phyloP scores from a whole-genome alignment of 2,113 vertebrate genomes.

The Podocnemis expansa region DNA sequence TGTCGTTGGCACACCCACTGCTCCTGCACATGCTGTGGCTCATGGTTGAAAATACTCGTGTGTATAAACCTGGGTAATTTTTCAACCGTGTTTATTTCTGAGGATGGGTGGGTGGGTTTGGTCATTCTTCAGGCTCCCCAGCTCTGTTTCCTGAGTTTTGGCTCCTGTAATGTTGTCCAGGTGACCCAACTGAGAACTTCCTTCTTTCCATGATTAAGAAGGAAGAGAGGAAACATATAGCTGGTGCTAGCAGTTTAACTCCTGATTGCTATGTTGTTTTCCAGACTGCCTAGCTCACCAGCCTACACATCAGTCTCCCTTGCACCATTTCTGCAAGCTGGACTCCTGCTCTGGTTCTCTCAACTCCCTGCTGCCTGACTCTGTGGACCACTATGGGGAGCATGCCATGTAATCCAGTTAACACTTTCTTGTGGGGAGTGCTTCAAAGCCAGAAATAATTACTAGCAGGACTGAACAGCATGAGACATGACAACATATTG shows the following conservation, averaged over 20 bases:
- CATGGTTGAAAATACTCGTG: not conserved
- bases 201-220: rapidly evolving
- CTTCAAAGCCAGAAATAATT: not conserved
- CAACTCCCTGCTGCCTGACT: not conserved
- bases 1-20: not conserved
- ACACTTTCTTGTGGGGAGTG: constrained; percentile 64
- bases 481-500: constrained; percentile 35
- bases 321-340: not conserved
- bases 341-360: not conserved
- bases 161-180: not conserved
- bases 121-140: not conserved
- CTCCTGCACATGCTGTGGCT: not conserved
- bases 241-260: not conserved
- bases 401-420: not conserved
- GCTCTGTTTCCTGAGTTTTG: not conserved
- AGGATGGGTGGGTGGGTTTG: rapidly evolving
- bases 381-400: not conserved
- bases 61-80: not conserved
- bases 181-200: not conserved
- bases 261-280: not conserved
- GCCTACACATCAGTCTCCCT: not conserved
- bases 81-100: not conserved
- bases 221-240: not conserved
- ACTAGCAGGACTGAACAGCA: not conserved
- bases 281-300: not conserved